Conservation (phyloP, 2,113 vertebrate species). For the Echinops telfairi region DNA sequence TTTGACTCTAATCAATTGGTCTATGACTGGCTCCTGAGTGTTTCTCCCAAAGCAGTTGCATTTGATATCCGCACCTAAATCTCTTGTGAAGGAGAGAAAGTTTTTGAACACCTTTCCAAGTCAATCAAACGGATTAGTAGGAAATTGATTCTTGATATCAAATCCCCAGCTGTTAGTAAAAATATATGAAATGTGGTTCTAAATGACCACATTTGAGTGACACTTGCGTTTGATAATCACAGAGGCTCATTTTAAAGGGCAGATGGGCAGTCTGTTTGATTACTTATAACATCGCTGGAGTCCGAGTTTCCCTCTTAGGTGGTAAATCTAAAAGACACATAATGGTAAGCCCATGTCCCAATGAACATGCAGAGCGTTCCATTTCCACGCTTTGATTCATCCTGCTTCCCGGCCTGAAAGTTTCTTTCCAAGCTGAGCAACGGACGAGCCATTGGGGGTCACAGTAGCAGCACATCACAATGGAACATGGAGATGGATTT, state of each 20-base stretch:
- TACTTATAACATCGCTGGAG: conserved; percentile 8
- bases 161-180: conserved; percentile 71
- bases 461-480: too few species aligned
- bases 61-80: conserved; percentile 46
- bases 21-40: neutral
- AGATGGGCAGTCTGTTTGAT: conserved; percentile 51
- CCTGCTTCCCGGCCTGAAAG: neutral
- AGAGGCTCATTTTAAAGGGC: conserved; percentile 50
- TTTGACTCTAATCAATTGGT: conserved; percentile 1
- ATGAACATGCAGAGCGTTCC: neutral
- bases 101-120: conserved; percentile 45
- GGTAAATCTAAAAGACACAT: neutral
- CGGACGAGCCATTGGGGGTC: too few species aligned
- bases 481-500: too few species aligned
- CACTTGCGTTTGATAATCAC: conserved; percentile 53
- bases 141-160: conserved; percentile 52
- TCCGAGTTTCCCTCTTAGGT: neutral
- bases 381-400: neutral
- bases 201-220: conserved; percentile 24
- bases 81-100: conserved; percentile 13
- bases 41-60: neutral
- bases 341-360: neutral
- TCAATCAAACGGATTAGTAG: conserved; percentile 65
- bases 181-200: conserved; percentile 31
- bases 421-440: neutral